These are phyloP conservation scores for Protomyctophum bolini DNA, from an alignment of 2,113 vertebrate genomes.

Conservation along the genomic window DNA sequence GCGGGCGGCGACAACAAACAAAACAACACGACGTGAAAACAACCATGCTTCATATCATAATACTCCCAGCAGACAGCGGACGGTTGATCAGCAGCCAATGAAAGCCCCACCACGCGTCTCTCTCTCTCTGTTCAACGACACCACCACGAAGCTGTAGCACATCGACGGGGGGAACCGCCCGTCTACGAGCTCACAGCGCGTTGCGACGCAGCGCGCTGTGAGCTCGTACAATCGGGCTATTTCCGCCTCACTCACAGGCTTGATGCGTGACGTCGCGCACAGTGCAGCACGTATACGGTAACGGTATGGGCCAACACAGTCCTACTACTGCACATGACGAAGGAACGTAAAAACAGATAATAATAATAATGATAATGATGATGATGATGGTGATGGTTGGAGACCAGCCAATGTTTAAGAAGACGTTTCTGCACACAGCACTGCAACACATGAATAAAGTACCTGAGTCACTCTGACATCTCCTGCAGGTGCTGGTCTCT, in stretches of 20 bases:
- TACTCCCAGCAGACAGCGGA: slow-evolving; percentile 52
- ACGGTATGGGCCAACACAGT: too few species aligned
- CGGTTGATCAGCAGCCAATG: slow-evolving; percentile 48
- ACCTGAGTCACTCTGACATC: slow-evolving; percentile 82
- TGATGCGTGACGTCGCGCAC: background rate
- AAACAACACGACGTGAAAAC: slow-evolving; percentile 40
- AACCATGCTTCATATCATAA: slow-evolving; percentile 60
- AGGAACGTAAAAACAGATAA: slow-evolving; percentile 28
- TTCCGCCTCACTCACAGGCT: too few species aligned
- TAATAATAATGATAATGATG: slow-evolving; percentile 51
- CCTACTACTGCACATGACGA: too few species aligned
- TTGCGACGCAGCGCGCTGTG: too few species aligned
- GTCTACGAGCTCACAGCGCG: too few species aligned
- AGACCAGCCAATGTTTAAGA: slow-evolving; percentile 52
- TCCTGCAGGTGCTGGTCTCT: slow-evolving; percentile 82
- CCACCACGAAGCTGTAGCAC: slow-evolving; percentile 22
- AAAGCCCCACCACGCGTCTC: slow-evolving; percentile 6
- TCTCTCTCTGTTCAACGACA: slow-evolving; percentile 35
- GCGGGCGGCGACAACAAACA: slow-evolving; percentile 40
- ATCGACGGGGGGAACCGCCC: background rate
- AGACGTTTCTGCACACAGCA: slow-evolving; percentile 50
- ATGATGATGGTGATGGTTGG: slow-evolving; percentile 15
- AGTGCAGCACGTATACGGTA: background rate
- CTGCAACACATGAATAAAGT: slow-evolving; percentile 65
- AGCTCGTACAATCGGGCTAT: too few species aligned